Percentiles rank a stretch among this genome's conserved stretches.
Conservation (phyloP, 2,113 vertebrate species). For the Leucosticte australis region DNA sequence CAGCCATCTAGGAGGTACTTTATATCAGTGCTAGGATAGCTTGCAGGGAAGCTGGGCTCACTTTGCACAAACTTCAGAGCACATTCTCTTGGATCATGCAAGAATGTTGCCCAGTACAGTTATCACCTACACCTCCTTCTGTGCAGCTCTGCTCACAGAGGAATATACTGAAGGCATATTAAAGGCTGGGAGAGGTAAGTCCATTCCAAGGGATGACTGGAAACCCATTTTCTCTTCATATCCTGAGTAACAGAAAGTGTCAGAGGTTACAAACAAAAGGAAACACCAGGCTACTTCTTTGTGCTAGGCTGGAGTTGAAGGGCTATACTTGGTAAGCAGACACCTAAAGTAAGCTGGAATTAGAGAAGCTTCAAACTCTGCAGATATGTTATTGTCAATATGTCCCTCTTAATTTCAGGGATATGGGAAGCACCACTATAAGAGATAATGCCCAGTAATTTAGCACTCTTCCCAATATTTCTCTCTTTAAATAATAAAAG, state of each 20-base stretch:
- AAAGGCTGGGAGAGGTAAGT: neutral
- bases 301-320: neutral
- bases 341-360: neutral
- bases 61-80: neutral
- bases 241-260: neutral
- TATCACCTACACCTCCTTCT: neutral
- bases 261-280: neutral
- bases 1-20: neutral
- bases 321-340: neutral
- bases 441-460: neutral
- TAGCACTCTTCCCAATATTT: neutral
- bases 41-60: neutral
- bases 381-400: neutral
- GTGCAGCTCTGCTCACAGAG: neutral
- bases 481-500: neutral
- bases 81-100: neutral
- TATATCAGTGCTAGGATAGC: rapidly evolving
- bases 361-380: neutral
- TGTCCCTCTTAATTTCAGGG: neutral
- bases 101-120: neutral
- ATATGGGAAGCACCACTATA: neutral
- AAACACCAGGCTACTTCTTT: neutral
- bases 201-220: neutral
- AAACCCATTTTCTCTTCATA: neutral
- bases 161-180: neutral